These are phyloP conservation scores for Ceramica pisi DNA, from an alignment of 2,888 invertebrate species.

Conservation along the genomic window DNA sequence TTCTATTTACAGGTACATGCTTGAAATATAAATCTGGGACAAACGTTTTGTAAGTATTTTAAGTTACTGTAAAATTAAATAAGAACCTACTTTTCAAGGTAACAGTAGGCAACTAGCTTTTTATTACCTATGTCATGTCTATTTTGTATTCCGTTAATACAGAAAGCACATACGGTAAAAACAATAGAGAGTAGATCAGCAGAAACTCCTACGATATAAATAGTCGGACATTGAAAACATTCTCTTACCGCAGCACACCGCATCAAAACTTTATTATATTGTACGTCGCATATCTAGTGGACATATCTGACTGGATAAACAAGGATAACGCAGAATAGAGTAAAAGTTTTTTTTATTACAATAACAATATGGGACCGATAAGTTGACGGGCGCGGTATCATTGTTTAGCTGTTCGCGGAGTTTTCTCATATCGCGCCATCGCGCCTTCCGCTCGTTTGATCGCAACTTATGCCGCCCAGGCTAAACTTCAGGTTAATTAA, in stretches of 20 bases:
- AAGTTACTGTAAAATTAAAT: slow-evolving; percentile 30
- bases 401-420: slow-evolving; percentile 74
- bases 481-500: slow-evolving; percentile 86
- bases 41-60: slow-evolving; percentile 36
- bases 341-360: slow-evolving; percentile 80
- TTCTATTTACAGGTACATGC: slow-evolving; percentile 46
- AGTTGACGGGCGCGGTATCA: slow-evolving; percentile 75
- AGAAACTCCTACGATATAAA: slow-evolving; percentile 23
- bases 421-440: slow-evolving; percentile 86
- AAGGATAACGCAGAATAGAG: slow-evolving; percentile 65
- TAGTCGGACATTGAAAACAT: slow-evolving; percentile 30
- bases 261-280: slow-evolving; percentile 49
- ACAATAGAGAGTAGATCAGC: not conserved
- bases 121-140: not conserved
- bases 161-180: not conserved
- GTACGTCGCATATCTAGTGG: slow-evolving; percentile 45
- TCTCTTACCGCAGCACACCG: slow-evolving; percentile 26
- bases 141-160: slow-evolving; percentile 9
- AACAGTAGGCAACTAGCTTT: not conserved
- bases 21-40: slow-evolving; percentile 13
- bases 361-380: slow-evolving; percentile 77
- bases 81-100: not conserved
- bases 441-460: slow-evolving; percentile 73
- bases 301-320: slow-evolving; percentile 62
- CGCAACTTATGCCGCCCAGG: slow-evolving; percentile 74